Conservation (phyloP, 2,113 vertebrate species). For the Stercorarius parasiticus region DNA sequence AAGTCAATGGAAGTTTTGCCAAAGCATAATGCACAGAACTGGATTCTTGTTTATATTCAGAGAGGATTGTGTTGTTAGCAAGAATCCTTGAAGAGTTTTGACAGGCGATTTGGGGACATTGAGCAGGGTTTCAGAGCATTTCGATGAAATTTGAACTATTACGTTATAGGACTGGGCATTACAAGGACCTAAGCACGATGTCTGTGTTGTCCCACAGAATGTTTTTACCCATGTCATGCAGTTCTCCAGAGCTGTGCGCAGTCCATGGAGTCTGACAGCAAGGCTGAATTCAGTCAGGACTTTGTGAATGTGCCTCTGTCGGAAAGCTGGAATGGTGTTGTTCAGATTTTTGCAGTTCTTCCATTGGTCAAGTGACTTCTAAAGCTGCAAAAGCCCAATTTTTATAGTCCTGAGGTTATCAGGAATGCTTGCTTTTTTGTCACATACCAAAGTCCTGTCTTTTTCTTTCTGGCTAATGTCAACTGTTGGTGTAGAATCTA, state of each 20-base stretch:
- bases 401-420: not conserved
- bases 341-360: not conserved
- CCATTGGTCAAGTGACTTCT: not conserved
- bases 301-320: not conserved
- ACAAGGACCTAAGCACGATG: not conserved
- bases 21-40: not conserved
- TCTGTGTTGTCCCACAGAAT: not conserved
- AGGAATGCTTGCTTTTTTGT: not conserved
- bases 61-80: not conserved
- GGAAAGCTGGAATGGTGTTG: not conserved
- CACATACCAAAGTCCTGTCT: not conserved
- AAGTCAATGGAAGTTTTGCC: not conserved
- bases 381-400: not conserved
- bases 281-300: not conserved
- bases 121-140: not conserved
- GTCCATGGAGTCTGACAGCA: not conserved
- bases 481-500: not conserved
- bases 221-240: not conserved
- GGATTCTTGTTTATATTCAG: not conserved
- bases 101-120: not conserved
- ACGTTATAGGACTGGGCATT: not conserved
- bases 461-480: not conserved
- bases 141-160: not conserved
- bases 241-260: not conserved
- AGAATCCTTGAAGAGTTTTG: not conserved